These are phyloP conservation scores for Lycia hirtaria DNA, from an alignment of 2,888 invertebrate species.

Conservation along the genomic window DNA sequence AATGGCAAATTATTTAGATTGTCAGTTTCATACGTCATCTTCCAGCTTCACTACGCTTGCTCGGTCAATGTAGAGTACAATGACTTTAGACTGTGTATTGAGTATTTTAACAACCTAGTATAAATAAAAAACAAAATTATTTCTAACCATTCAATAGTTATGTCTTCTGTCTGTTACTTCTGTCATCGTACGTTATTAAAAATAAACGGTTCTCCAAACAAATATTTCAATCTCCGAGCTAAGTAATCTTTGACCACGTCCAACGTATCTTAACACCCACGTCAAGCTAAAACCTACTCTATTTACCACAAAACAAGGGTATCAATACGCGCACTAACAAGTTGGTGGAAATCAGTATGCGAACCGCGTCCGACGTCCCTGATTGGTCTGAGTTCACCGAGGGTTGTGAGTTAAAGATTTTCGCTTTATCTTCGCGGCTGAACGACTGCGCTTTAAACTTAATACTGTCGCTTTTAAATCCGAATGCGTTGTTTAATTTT, in stretches of 20 bases:
- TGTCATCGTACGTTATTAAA: not conserved
- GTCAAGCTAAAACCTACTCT: constrained; percentile 37
- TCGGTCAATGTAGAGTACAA: too few species aligned
- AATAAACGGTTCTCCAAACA: constrained; percentile 2
- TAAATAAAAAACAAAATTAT: too few species aligned
- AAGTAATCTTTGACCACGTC: constrained; percentile 35
- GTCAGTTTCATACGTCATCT: too few species aligned
- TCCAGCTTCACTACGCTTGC: too few species aligned
- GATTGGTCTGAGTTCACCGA: constrained; percentile 69
- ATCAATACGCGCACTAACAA: constrained; percentile 23
- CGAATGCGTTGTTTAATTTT: constrained; percentile 41
- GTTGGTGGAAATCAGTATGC: constrained; percentile 68
- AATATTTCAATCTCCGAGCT: constrained; percentile 20
- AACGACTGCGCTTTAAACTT: constrained; percentile 69
- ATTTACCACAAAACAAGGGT: constrained; percentile 22
- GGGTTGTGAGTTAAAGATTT: constrained; percentile 67
- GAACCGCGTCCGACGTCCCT: constrained; percentile 58
- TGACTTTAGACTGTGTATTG: too few species aligned
- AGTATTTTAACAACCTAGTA: too few species aligned
- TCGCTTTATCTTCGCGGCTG: constrained; percentile 69
- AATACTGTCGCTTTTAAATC: constrained; percentile 52
- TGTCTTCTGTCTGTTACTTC: too few species aligned
- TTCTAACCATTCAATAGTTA: too few species aligned
- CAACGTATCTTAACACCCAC: constrained; percentile 5
- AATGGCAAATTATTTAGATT: too few species aligned